Evolutionary conservation across 1,140 invertebrate species (phyloP), one percentile per base, ranked within the genome.

Genomic region (Planococcus citri): DNA sequence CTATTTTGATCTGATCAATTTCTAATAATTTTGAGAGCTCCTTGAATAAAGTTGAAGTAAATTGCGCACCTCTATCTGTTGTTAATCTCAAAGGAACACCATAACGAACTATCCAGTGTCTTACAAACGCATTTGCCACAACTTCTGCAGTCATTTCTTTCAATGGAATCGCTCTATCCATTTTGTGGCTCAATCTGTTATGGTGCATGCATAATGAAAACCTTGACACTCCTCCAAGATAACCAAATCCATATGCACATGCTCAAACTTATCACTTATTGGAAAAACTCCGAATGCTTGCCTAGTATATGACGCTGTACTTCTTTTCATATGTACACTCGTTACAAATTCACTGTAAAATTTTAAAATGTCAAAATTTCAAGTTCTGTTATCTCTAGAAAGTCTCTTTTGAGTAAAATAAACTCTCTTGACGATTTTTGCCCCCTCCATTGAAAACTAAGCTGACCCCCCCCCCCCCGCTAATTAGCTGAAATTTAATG

Each of bases 61-160:
- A 75, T 51, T 74, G 61, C 1, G 20, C 22, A 2, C 61, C 61
- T 27, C 27, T 20, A 67, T 67, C 61, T 1, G 61, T 67, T 3
- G 61, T 67, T 17, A 67, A 27, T 24, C n/a, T n/a, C 27, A 33
- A 20, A 0, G 67, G 67, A 1, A 68, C 67, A 0, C 27, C 67
- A 25, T 33, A 68, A 1, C 27, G 25, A 1, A 27, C 4, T 9
- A 68, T 29, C 67, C 67, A 68, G 1, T 68, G 25, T 1, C n/a
- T 12, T 0, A 68, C 27, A 10, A 68, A 22, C 1, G 27, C 21
- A 10, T 20, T 6, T 1, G 67, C 27, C 1, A 68, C 27, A 0
- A 21, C n/a, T 6, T 68, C 9, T 0, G 21, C 27, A 0, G 27
- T 33, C 6, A 68, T 68, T 10, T 1, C 29, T 27, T 33, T 22